Base-by-base conservation (phyloP, 2,888 invertebrate genomes). In the Ochropleura plecta region DNA sequence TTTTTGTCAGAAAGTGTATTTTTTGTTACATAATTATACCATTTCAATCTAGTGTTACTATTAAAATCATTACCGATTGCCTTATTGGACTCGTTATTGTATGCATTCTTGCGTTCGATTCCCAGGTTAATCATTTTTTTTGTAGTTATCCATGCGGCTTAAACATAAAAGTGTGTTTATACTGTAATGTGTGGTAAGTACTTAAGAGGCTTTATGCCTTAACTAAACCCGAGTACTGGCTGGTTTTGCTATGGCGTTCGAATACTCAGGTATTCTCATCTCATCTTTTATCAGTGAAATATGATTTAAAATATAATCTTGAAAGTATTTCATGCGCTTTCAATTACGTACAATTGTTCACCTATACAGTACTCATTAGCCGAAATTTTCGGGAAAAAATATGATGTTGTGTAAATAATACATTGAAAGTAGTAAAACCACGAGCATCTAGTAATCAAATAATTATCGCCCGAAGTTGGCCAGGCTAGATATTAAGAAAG, bases 401-500 rank as follows among this genome's bases (percentile, higher is more conserved):
- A n/a, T 4, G n/a, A n/a, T 12, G 1, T 62, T 44, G 12, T 62
- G 62, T 62, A 62, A 44, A 62, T 44, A 44, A 53, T 10, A 44
- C n/a, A 46, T 44, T 62, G 9, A 14, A 30, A 5, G 5, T 6
- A 20, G 18, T 49, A 42, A 20, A 73, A 57, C 53, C n/a, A 40
- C 30, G n/a, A 30, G 59, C 4, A 81, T 75, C 46, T 57, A 63
- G 66, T 63, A 67, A 81, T 75, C 67, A 67, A 81, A 78, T 75
- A 46, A 76, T 70, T 76, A 9, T 4, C 40, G n/a, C 20, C 42
- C 42, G 68, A 72, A 81, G 66, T 78, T 69, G 30, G 57, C 48
- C 40, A n/a, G 59, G 20, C 46, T 12, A 74, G 78, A 75, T 76
- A 76, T 87, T 69, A 79, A 78, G 76, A 70, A 78, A 79, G 63